Evolutionary conservation across 64 coral and sea anemone species (phyloP).

Genomic region (Platygyra sinensis): DNA sequence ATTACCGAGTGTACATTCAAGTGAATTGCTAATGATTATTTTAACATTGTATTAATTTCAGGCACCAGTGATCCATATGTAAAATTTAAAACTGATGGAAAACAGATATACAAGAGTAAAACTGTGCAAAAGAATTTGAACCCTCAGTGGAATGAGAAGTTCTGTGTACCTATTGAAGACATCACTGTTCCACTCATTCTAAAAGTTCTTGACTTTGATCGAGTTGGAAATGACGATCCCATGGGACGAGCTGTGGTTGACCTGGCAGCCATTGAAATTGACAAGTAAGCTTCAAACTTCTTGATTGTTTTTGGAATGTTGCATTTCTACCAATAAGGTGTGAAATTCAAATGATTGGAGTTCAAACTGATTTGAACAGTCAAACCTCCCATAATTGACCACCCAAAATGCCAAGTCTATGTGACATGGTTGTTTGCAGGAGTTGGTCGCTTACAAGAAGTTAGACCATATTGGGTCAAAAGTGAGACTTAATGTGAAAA

Average conservation of each 20-base stretch:
- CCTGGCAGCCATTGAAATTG: constrained; percentile 76
- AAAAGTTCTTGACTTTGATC: constrained; percentile 99
- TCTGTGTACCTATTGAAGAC: constrained; percentile 99
- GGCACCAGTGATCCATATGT: constrained; percentile 99
- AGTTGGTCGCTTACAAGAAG: no score
- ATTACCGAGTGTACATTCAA: no score
- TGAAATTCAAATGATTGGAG: no score
- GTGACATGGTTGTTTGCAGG: no score
- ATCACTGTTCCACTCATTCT: constrained; percentile 94
- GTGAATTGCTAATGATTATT: no score
- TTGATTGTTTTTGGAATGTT: neutral
- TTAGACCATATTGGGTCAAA: no score
- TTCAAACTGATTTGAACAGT: no score
- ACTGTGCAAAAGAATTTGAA: constrained; percentile 97
- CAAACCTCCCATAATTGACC: no score
- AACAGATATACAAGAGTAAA: constrained; percentile 98
- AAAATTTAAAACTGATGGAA: constrained; percentile 99
- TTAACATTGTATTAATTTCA: constrained; percentile 39
- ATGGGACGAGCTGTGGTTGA: constrained; percentile 93
- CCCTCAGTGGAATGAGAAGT: constrained; percentile 99
- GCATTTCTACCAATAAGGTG: no score
- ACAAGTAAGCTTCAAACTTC: constrained; percentile 72
- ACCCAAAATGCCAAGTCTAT: no score
- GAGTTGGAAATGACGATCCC: constrained; percentile 95
- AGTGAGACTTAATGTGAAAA: no score